Base-by-base conservation (phyloP, 2,797 vertebrate genomes). In the Pteronotus mesoamericanus region DNA sequence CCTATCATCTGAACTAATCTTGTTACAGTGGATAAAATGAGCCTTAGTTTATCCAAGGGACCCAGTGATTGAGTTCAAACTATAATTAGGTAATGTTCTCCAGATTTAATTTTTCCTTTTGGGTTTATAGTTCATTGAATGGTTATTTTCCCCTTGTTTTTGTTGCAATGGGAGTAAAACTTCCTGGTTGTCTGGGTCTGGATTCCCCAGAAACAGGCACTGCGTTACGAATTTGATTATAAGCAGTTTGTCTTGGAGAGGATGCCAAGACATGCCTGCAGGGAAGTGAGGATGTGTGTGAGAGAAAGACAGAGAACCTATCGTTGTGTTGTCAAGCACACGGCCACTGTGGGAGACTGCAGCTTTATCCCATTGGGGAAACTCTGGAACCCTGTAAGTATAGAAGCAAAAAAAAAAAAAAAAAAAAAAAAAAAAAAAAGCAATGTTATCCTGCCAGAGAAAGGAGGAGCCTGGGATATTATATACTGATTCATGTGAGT, bases 91-190 rank as follows among this genome's bases (percentile, higher is more conserved):
- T 61, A 55, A 72, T 87, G 37, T 93, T 96, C 51, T 91, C n/a
- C 15, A 42, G 69, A 84, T 82, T 95, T 84, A 75, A 78, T 93
- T 84, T 95, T 90, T 92, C 77, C 68, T 83, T 94, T 83, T 77
- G 21, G 24, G 42, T 61, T 84, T 82, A 75, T 84, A 48, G 11
- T 68, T 84, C 42, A 68, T 34, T 37, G 34, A 71, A 66, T 86
- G 48, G 34, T 92, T 93, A 82, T 64, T 83, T 94, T 68, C 29
- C 48, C 18, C 46, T 77, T 44, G 10, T 77, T 94, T 37, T 69
- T 19, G 1, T 90, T 87, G 24, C 46, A 72, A 10, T 4, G 66
- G 6, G 48, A 66, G 9, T 44, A 42, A 72, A 48, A 5, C 48
- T 57, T 89, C 32, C 85, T 86, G 32, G 4, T 42, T 90, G 32